These are phyloP conservation scores for Enteromius treurensis DNA, from an alignment of 2,797 vertebrate genomes.

Conservation along the genomic window DNA sequence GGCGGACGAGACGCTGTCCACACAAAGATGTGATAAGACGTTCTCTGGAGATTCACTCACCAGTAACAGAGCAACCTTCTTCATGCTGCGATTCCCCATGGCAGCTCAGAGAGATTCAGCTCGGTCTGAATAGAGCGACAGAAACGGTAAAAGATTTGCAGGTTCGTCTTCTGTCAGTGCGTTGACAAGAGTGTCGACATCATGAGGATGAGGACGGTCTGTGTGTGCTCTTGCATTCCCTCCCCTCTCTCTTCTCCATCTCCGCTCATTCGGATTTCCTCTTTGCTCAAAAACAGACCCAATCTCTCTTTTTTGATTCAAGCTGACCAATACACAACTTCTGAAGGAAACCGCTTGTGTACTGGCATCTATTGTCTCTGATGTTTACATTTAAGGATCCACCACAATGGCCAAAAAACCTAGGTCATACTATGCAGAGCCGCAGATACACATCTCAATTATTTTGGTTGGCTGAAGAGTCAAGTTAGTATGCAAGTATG, in stretches of 20 bases:
- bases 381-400: constrained; percentile 1
- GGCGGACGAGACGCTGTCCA: constrained; percentile 38
- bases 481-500: background rate
- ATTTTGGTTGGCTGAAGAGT: background rate
- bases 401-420: background rate
- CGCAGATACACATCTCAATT: background rate
- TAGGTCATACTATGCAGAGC: background rate
- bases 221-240: constrained; percentile 18
- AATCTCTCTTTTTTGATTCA: background rate
- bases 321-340: background rate
- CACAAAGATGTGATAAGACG: constrained; percentile 33
- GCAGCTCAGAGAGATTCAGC: constrained; percentile 20
- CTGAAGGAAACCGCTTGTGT: background rate
- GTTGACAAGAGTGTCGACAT: constrained; percentile 22
- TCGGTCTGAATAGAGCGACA: constrained; percentile 30
- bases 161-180: constrained; percentile 21
- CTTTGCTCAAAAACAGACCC: constrained; percentile 17
- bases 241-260: constrained; percentile 30
- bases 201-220: constrained; percentile 31
- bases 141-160: background rate
- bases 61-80: constrained; percentile 57
- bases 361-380: background rate
- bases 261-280: background rate
- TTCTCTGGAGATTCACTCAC: constrained; percentile 51
- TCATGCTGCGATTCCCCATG: constrained; percentile 58